Evolutionary conservation across 2,113 vertebrate species (phyloP), one percentile per base, ranked within the genome.

Genomic region (Caranx melampygus): DNA sequence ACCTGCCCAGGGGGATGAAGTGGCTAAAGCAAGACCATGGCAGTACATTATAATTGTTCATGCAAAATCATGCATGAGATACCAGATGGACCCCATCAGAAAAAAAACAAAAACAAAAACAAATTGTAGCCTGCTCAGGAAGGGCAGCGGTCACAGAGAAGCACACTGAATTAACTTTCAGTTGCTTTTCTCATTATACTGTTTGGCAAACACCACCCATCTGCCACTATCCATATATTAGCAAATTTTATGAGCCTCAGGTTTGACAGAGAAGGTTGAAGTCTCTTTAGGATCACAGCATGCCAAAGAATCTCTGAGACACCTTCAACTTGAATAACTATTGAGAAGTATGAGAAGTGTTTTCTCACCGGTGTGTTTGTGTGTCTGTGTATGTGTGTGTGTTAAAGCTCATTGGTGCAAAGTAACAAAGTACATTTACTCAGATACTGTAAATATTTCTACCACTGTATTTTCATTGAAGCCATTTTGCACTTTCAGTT

Each of bases 171-270:
- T 75, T 69, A 73, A 87, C 55, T 78, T 78, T 81, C 21, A 63
- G n/a, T 62, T 61, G n/a, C 49, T 77, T 84, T 73, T 78, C 63
- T 86, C 55, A 75, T 78, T 72, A 82, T 74, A 42, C 47, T 77
- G 12, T 82, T 69, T 73, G 44, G 58, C 57, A 68, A 80, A 75
- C 20, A 73, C 47, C 59, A 8, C 72, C 88, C 88, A 90, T 88
- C 90, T 91, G 89, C 71, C 44, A 31, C 79, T 66, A 6, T 75
- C 45, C 83, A 90, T 87, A 83, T 81, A 89, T 88, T 86, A 79
- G 86, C 86, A 89, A 88, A 72, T 67, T 84, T 90, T 79, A 88
- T 40, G 62, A 65, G 79, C 61, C 40, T 34, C 66, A 44, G 72
- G 63, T 71, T 66, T 83, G 87, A 87, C 86, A 83, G 65, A 5